Evolutionary conservation across 2,888 invertebrate species (phyloP), one percentile per base, ranked within the genome.

Genomic region (Caenorhabditis sp.): DNA sequence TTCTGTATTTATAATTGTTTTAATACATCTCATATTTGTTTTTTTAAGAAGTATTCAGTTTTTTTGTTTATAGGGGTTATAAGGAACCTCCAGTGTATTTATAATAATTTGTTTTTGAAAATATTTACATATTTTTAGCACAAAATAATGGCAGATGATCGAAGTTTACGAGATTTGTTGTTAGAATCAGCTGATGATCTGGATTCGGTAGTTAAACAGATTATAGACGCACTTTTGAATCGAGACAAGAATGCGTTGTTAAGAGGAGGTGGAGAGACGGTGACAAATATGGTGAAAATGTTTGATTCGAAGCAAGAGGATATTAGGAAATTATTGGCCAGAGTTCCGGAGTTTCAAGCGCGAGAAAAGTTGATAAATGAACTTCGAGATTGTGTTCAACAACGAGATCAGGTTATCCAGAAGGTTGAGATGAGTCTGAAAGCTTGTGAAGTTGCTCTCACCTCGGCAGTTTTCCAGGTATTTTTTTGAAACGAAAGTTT

Each of bases 381-480:
- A 27, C 68, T 85, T n/a, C 63, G 80, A 63, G 56, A 61, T 12
- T 69, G 68, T 59, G 81, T 85, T 5, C 65, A 72, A 8, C 61
- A 78, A 12, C 72, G 84, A 12, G 79, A 83, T 62, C 63, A 67
- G 25, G 56, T 83, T 10, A 81, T 85, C 20, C 64, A 70, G 14
- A 63, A 75, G 12, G 63, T 84, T 7, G 81, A 79, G 27, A 64
- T 50, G 20, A 76, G 83, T 31, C 65, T 84, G 70, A 80, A 83
- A 62, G 61, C 57, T 17, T 76, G 80, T 23, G 84, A 84, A 59
- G 65, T 66, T 5, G 73, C 80, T 1, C 43, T 84, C 57, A 78
- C 71, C n/a, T 67, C 76, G 38, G 74, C 80, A 27, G 70, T 80
- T 14, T 82, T 73, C 57, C 79, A 81, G 77, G 84, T n/a, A n/a